Evolutionary conservation across 2,113 vertebrate species (phyloP), one percentile per base, ranked within the genome.

Genomic region (Myiagra hebetior): DNA sequence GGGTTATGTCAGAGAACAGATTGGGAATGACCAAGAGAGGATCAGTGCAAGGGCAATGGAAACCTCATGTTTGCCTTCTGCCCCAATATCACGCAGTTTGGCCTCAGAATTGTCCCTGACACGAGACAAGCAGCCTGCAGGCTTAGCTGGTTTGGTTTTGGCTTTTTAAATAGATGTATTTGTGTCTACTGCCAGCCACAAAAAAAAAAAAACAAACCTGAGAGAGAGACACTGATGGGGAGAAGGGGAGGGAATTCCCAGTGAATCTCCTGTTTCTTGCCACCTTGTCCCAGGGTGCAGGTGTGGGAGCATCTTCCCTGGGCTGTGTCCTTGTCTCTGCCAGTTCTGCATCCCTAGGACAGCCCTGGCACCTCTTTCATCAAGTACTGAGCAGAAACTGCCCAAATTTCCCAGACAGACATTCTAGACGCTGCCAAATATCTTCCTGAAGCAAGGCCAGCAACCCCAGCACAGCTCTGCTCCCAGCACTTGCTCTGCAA

Each of bases 11-110:
- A 37, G n/a, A 65, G 31, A 67, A 18, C 35, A 21, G 39, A 9
- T 3, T 1, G 4, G 50, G 20, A 67, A 55, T 13, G 30, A 18
- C 11, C 9, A 37, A 70, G 47, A 44, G 41, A 85, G 31, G 41
- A 27, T 6, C 10, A 50, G 14, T 2, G 10, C 0, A 1, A 60
- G 27, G 23, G 37, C 16, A 93, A 55, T 6, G 17, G 23, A 73
- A 69, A 56, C 7, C 11, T 79, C 1, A 0, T 3, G 10, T 83
- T 86, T 20, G 2, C 4, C 7, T 46, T 56, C 35, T 79, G 47
- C 21, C 53, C 41, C 33, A 21, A 0, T 13, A 26, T 42, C 0
- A 0, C 0, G 1, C 6, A 33, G 21, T 62, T 85, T 95, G 62
- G 26, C 15, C 67, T 57, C 10, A 1, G 16, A 46, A 39, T 9